phyloP scores from a whole-genome alignment of 2,888 invertebrate species.

The Drosophila neoperkinsi region DNA sequence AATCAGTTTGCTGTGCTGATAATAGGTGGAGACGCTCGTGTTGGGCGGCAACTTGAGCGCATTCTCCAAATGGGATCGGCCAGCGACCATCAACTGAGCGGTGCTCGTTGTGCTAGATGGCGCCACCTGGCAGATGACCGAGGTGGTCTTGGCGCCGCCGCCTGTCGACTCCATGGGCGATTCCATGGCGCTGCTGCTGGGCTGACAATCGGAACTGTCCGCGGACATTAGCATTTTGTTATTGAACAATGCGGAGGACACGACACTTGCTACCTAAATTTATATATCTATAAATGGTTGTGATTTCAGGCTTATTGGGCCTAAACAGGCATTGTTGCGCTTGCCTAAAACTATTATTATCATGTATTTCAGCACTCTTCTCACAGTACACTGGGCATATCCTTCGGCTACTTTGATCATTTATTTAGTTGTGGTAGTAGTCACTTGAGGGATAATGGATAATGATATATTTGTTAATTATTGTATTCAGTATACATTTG shows the following conservation, averaged over 20 bases:
- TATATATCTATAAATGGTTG: neutral
- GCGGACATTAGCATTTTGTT: slow-evolving; percentile 85
- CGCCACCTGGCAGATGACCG: slow-evolving; percentile 78
- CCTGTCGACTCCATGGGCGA: slow-evolving; percentile 31
- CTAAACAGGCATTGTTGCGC: slow-evolving; percentile 54
- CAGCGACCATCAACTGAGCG: slow-evolving; percentile 67
- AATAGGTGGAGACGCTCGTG: slow-evolving; percentile 83
- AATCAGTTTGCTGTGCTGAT: slow-evolving; percentile 82
- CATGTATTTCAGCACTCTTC: neutral
- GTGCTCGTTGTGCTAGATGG: slow-evolving; percentile 69
- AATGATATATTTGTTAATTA: slow-evolving; percentile 1
- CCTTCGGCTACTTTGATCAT: slow-evolving; percentile 11
- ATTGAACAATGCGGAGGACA: slow-evolving; percentile 20
- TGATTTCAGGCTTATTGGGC: slow-evolving; percentile 12
- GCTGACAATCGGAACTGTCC: slow-evolving; percentile 85
- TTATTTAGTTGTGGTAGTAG: slow-evolving; percentile 12
- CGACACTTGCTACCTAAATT: slow-evolving; percentile 35
- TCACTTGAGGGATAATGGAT: slow-evolving; percentile 20
- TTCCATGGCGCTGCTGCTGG: slow-evolving; percentile 76
- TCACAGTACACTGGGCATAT: slow-evolving; percentile 24
- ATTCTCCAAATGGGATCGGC: slow-evolving; percentile 83
- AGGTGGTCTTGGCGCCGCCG: slow-evolving; percentile 75
- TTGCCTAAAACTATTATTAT: slow-evolving; percentile 17
- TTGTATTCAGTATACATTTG: slow-evolving; percentile 4
- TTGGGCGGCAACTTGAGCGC: slow-evolving; percentile 83